A percentile compares a stretch with the other conserved stretches of the same genome.
Conservation (phyloP, 1,140 invertebrate genomes). For the Drepana arcuata region DNA sequence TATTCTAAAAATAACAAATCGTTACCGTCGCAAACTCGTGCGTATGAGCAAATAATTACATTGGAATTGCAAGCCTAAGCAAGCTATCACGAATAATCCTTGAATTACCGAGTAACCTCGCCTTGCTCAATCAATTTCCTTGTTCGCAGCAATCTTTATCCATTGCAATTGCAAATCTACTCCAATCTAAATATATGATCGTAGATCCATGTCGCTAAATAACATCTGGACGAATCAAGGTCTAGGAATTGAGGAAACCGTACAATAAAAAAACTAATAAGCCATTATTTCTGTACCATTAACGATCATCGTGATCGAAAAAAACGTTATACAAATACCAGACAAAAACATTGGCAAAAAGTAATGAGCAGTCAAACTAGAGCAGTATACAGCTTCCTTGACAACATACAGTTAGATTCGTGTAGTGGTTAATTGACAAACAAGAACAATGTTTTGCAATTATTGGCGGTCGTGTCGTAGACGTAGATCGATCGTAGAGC, state of each 20-base stretch:
- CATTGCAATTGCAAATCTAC: constrained; percentile 19
- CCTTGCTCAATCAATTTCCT: constrained; percentile 17
- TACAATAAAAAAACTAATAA: constrained; percentile 41
- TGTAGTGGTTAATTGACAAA: constrained; percentile 1
- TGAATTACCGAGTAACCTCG: constrained; percentile 12
- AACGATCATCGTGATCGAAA: constrained; percentile 38
- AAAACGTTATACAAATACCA: constrained; percentile 29
- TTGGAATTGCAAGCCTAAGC: no score
- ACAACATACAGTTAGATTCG: constrained; percentile 32
- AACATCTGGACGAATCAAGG: constrained; percentile 52
- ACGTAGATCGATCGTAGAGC: no score
- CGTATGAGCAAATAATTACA: no score
- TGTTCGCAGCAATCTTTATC: no score
- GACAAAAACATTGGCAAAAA: constrained; percentile 31
- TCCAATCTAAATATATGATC: constrained; percentile 15
- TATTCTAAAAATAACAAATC: constrained; percentile 3
- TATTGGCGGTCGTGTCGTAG: no score
- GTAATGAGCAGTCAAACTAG: constrained; percentile 35
- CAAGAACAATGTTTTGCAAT: no score
- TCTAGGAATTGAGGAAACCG: constrained; percentile 49
- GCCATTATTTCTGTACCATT: constrained; percentile 43
- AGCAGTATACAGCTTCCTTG: constrained; percentile 39
- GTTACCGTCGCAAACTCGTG: no score
- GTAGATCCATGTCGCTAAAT: constrained; percentile 19
- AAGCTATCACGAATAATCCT: no score